These are phyloP conservation scores for Chironomus riparius DNA, from an alignment of 2,888 invertebrate genomes.

Conservation along the genomic window DNA sequence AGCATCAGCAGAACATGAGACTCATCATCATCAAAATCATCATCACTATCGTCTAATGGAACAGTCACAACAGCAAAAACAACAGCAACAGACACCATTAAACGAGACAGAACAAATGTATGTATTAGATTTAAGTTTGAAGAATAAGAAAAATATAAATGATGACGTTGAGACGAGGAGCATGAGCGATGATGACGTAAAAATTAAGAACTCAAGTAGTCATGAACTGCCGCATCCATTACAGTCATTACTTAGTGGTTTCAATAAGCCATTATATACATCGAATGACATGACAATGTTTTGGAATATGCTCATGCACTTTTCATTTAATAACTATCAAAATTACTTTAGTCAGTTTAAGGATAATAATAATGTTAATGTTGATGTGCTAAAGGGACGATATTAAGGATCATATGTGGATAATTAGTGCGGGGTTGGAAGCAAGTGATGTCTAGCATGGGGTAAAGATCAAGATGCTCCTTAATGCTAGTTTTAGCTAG, in stretches of 20 bases:
- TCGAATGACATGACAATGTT: slow-evolving; percentile 23
- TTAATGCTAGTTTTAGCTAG: too few relatives aligned
- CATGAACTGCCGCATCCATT: slow-evolving; percentile 12
- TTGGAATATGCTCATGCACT: slow-evolving; percentile 22
- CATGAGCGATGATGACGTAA: slow-evolving; percentile 23
- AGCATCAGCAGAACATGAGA: slow-evolving; percentile 9
- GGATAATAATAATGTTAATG: neutral
- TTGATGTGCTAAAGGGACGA: slow-evolving; percentile 19
- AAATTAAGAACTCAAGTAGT: slow-evolving; percentile 6
- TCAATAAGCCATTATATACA: slow-evolving; percentile 20
- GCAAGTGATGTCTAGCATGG: too few relatives aligned
- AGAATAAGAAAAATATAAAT: slow-evolving; percentile 6
- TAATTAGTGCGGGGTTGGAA: neutral
- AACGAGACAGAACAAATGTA: slow-evolving; percentile 11
- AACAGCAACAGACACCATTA: slow-evolving; percentile 5
- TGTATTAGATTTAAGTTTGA: slow-evolving; percentile 22
- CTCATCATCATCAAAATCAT: neutral
- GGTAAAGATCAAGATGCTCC: too few relatives aligned
- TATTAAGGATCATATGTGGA: neutral
- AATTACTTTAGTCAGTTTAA: slow-evolving; percentile 18
- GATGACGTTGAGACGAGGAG: neutral
- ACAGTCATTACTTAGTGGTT: slow-evolving; percentile 1
- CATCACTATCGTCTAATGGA: slow-evolving; percentile 6
- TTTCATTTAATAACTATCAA: slow-evolving; percentile 21
- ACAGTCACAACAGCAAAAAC: neutral